These are phyloP conservation scores for Lasiommata megera DNA, from an alignment of 2,888 invertebrate species.

Conservation along the genomic window DNA sequence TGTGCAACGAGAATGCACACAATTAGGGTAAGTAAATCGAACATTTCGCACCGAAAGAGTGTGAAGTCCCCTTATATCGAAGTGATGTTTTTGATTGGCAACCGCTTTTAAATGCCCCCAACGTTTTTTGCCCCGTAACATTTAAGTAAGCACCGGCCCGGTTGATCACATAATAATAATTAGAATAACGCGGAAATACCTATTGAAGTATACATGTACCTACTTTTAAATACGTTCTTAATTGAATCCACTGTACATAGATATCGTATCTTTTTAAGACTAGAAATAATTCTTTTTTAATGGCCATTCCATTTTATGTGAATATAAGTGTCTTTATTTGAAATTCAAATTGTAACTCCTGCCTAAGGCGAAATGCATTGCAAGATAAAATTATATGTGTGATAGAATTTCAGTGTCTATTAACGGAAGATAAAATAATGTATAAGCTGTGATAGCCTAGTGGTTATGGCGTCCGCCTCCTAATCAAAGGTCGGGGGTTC, in stretches of 20 bases:
- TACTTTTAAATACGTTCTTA: neutral
- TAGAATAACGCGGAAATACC: conserved; percentile 21
- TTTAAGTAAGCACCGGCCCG: conserved; percentile 17
- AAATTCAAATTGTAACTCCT: too few species aligned
- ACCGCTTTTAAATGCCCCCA: neutral
- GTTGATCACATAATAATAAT: conserved; percentile 20
- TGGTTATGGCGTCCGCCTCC: too few species aligned
- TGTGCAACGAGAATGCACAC: too few species aligned
- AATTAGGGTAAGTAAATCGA: neutral
- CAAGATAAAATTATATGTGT: too few species aligned
- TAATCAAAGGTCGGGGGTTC: too few species aligned
- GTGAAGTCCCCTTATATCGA: neutral
- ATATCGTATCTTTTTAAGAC: neutral
- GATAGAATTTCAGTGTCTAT: too few species aligned
- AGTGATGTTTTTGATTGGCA: neutral
- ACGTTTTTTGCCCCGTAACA: conserved; percentile 20
- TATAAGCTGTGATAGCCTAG: too few species aligned
- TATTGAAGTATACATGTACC: neutral
- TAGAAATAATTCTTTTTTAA: too few species aligned
- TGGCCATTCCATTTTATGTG: too few species aligned
- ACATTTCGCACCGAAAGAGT: neutral
- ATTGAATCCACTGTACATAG: neutral
- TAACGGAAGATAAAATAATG: too few species aligned
- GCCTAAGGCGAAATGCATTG: too few species aligned
- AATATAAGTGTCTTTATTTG: too few species aligned